Percentiles rank a stretch among this genome's conserved stretches.
Evolutionary conservation across 1,140 invertebrate genomes (phyloP).

Genomic region (Meloidogyne hapla): DNA sequence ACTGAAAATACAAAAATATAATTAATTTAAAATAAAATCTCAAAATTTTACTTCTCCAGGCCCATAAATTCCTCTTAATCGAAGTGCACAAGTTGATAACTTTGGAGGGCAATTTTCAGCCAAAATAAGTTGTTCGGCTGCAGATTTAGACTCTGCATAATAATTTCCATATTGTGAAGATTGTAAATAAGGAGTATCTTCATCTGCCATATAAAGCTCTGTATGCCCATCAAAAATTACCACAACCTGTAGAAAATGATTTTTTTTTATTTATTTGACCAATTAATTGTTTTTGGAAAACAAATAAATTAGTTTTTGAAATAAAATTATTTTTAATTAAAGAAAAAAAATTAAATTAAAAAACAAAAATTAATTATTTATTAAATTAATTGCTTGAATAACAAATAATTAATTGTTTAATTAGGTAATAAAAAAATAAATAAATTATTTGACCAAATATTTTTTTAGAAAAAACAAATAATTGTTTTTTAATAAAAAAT

Average conservation of each 20-base stretch:
- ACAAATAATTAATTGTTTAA: too few species aligned
- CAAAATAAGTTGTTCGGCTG: slow-evolving; percentile 42
- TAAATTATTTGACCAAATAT: too few species aligned
- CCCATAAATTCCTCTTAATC: slow-evolving; percentile 50
- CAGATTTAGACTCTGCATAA: slow-evolving; percentile 47
- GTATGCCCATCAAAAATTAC: slow-evolving; percentile 38
- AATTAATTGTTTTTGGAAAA: background rate
- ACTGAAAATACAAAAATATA: too few species aligned
- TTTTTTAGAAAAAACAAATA: too few species aligned
- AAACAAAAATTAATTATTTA: too few species aligned
- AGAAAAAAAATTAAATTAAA: too few species aligned
- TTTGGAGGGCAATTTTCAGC: slow-evolving; percentile 22
- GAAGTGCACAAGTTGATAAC: slow-evolving; percentile 42
- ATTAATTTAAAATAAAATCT: background rate
- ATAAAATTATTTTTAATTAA: too few species aligned
- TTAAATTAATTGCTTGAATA: too few species aligned
- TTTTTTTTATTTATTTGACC: background rate
- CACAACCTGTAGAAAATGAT: slow-evolving; percentile 14
- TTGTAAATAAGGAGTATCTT: slow-evolving; percentile 38
- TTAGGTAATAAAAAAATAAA: too few species aligned
- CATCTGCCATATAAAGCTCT: slow-evolving; percentile 42
- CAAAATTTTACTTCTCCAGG: slow-evolving; percentile 38
- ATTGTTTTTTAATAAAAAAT: too few species aligned
- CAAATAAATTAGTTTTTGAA: slow-evolving; percentile 3
- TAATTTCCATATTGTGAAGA: slow-evolving; percentile 42